These are phyloP conservation scores for Cyphomyrus discorhynchus DNA, from an alignment of 2,113 vertebrate species.

Conservation along the genomic window DNA sequence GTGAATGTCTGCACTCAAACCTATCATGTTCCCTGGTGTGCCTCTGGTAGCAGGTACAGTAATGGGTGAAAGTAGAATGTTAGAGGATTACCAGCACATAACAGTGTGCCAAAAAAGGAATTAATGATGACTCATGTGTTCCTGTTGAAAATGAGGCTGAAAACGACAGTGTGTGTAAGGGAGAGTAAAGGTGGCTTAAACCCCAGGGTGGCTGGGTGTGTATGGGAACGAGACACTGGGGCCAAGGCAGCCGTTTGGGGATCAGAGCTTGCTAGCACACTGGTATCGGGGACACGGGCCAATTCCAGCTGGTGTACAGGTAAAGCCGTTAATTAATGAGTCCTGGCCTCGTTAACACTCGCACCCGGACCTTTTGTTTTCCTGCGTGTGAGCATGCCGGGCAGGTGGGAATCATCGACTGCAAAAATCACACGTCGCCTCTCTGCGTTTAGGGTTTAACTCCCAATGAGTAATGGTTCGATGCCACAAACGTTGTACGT, in stretches of 20 bases:
- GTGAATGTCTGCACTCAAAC: not conserved
- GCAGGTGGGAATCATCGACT: not conserved
- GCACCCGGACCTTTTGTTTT: not conserved
- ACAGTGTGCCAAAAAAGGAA: not conserved
- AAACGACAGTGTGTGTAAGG: not conserved
- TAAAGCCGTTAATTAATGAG: not conserved
- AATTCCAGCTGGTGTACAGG: not conserved
- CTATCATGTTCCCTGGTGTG: not conserved
- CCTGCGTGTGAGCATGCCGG: not conserved
- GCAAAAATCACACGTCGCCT: not conserved
- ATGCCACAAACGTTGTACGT: not conserved
- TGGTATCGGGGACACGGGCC: not conserved
- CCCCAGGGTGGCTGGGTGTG: not conserved
- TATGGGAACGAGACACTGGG: not conserved
- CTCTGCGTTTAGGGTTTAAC: not conserved
- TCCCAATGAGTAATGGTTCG: not conserved
- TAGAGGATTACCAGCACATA: not conserved
- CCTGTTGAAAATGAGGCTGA: not conserved
- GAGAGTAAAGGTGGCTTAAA: not conserved
- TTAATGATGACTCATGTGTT: not conserved
- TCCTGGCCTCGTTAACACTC: not conserved
- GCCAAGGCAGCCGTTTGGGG: not conserved
- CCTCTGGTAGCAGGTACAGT: not conserved
- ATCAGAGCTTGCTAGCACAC: not conserved
- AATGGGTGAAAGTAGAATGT: not conserved